These are phyloP conservation scores for Heliconius erato DNA, from an alignment of 2,888 invertebrate genomes.

Conservation along the genomic window DNA sequence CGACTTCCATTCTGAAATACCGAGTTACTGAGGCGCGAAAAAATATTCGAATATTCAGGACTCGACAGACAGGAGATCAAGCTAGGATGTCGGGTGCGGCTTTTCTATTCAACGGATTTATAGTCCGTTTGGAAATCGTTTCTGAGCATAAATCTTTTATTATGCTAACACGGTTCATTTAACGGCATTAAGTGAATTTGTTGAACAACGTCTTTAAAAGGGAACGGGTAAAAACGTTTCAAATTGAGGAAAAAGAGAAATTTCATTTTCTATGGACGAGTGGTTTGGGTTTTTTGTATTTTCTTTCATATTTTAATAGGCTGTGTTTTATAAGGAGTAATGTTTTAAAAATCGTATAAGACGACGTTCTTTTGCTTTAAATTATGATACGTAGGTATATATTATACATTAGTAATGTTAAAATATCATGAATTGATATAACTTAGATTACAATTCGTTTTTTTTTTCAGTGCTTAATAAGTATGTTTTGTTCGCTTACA, in stretches of 20 bases:
- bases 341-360: not conserved
- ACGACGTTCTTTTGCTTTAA: not conserved
- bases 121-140: conserved; percentile 80
- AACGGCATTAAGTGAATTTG: conserved; percentile 85
- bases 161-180: conserved; percentile 84
- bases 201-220: conserved; percentile 83
- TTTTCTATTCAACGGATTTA: conserved; percentile 75
- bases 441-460: not conserved
- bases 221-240: conserved; percentile 78
- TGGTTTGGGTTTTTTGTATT: conserved; percentile 60
- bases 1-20: conserved; percentile 61
- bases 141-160: conserved; percentile 84
- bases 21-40: conserved; percentile 62
- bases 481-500: not conserved
- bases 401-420: not conserved
- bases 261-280: conserved; percentile 58
- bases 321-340: not conserved
- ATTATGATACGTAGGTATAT: not conserved
- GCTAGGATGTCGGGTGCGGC: conserved; percentile 60
- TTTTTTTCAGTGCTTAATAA: not conserved
- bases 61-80: conserved; percentile 56
- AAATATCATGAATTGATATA: not conserved
- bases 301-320: conserved; percentile 19
- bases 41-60: conserved; percentile 60
- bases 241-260: conserved; percentile 66